A percentile compares a stretch with the other conserved stretches of the same genome.
These are phyloP conservation scores for Rallus limicola DNA, from an alignment of 2,113 vertebrate genomes.

Conservation along the genomic window DNA sequence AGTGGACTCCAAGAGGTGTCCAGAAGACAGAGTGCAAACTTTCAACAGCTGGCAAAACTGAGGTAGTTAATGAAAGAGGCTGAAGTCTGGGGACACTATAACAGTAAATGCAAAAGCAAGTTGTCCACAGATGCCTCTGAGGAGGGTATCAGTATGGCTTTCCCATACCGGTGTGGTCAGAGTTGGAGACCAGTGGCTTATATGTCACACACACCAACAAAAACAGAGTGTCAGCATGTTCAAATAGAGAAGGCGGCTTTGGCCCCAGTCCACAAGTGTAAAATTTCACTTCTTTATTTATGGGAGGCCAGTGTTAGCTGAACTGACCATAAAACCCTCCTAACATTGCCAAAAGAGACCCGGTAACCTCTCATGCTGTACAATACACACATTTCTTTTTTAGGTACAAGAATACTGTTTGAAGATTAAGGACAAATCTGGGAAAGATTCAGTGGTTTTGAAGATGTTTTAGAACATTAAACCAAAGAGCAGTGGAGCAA, in stretches of 20 bases:
- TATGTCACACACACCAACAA: slow-evolving; percentile 37
- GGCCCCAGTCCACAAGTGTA: slow-evolving; percentile 43
- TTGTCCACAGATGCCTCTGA: background rate
- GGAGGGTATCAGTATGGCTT: slow-evolving; percentile 1
- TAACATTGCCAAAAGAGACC: background rate
- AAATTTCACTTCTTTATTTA: slow-evolving; percentile 66
- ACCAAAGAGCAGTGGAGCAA: background rate
- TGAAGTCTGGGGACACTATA: background rate
- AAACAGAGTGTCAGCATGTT: slow-evolving; percentile 45
- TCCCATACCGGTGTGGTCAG: slow-evolving; percentile 1
- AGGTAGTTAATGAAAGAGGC: background rate
- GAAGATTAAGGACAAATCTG: background rate
- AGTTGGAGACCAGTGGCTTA: slow-evolving; percentile 18
- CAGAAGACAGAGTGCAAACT: background rate
- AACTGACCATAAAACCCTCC: slow-evolving; percentile 51
- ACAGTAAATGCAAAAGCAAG: background rate
- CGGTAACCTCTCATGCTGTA: background rate
- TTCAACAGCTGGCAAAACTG: background rate
- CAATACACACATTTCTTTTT: background rate
- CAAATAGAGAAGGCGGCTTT: slow-evolving; percentile 27
- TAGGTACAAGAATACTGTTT: background rate
- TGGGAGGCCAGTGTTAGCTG: slow-evolving; percentile 25
- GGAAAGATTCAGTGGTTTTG: background rate
- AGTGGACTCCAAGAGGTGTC: background rate
- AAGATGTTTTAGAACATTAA: background rate